Percentiles rank a stretch among this genome's conserved stretches.
Conservation (phyloP, 2,113 vertebrate species). For the Leiothrix lutea region DNA sequence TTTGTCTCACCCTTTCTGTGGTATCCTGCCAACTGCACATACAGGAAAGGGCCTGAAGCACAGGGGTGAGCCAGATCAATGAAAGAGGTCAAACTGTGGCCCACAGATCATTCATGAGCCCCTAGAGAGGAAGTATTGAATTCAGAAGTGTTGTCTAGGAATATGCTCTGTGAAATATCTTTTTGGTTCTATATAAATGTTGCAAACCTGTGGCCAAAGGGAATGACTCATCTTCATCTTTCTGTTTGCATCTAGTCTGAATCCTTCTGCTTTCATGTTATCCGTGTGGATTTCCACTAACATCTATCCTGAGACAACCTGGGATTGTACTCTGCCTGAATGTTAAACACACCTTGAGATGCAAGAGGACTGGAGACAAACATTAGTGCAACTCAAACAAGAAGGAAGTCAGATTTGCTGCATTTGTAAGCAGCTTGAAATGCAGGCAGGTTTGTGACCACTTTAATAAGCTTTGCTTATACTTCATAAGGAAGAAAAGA, state of each 20-base stretch:
- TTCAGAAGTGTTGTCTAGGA: not conserved
- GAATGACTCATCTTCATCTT: not conserved
- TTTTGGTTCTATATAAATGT: not conserved
- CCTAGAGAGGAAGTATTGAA: not conserved
- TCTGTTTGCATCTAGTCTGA: not conserved
- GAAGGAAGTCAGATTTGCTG: not conserved
- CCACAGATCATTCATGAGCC: not conserved
- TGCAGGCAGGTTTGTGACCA: not conserved
- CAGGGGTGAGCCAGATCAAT: not conserved
- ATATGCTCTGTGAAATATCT: not conserved
- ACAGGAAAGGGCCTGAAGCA: not conserved
- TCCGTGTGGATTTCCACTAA: not conserved
- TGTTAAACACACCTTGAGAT: not conserved
- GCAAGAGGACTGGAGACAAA: not conserved
- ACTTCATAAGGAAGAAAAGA: not conserved
- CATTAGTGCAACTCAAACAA: not conserved
- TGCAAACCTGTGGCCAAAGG: not conserved
- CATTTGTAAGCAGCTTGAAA: not conserved
- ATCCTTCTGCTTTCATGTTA: not conserved
- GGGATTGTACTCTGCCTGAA: not conserved
- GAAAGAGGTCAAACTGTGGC: not conserved
- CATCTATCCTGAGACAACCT: not conserved
- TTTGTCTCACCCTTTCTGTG: not conserved
- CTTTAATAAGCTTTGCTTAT: not conserved
- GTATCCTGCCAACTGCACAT: not conserved